Evolutionary conservation across 2,797 vertebrate genomes (phyloP), one percentile per base, ranked within the genome.

Genomic region (Leptatherina wallacei): DNA sequence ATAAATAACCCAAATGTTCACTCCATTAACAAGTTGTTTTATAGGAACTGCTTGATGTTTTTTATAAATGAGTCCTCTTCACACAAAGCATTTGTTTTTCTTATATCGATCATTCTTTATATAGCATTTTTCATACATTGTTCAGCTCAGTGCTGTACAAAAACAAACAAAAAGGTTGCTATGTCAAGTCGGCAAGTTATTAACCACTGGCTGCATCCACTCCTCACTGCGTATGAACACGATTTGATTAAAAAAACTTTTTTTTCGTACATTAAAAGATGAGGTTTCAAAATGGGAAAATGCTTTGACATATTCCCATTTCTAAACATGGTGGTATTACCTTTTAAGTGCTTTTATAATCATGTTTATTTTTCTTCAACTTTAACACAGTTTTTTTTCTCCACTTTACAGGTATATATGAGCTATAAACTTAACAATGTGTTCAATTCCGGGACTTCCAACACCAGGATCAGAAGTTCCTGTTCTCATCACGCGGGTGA

Each of bases 401-500:
- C 20, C 22, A 1, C 80, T 71, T 87, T 81, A 12, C 80, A 92
- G 90, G 71, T 71, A 3, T 22, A 11, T 62, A 61, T 83, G 56
- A 71, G 42, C 27, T 62, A 22, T 22, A 30, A 73, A 3, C 68
- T n/a, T 73, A 56, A 80, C n/a, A 0, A 96, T 96, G 96, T 92
- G 90, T 77, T 93, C 89, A 0, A 80, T 90, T 33, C 77, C 74
- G 0, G 92, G 85, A 1, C 70, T 91, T 24, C 94, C 94, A 1
- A 65, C 80, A 0, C 83, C 92, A 0, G 96, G 96, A 3, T 65
- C 92, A 14, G 27, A 85, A 4, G 52, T 97, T 2, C 38, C 82
- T 0, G 78, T 98, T 51, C 78, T 92, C 24, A 91, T 98, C 66
- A 92, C 93, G 0, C 91, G 91, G 16, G 94, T 96, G 40, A 95